phyloP scores from a whole-genome alignment of 1,140 invertebrate genomes.

The Plectrocnemia conspersa region DNA sequence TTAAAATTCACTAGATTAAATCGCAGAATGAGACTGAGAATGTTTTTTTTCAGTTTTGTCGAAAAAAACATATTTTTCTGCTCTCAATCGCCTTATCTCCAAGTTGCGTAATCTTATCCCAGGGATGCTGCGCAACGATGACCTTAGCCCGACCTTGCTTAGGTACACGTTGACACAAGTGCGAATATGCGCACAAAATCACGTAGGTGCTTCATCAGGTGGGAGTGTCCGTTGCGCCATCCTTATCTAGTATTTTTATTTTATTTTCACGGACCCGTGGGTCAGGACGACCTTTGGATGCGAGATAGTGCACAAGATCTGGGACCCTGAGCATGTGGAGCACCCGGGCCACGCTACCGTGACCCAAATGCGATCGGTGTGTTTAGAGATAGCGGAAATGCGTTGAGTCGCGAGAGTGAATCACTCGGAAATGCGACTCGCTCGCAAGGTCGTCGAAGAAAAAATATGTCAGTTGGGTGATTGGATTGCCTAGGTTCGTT shows the following conservation, averaged over 20 bases:
- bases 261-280: neutral
- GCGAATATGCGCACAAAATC: too few relatives aligned
- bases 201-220: neutral
- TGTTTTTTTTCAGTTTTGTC: too few relatives aligned
- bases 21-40: too few relatives aligned
- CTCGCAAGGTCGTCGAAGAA: neutral
- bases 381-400: constrained; percentile 7
- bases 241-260: neutral
- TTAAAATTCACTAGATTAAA: too few relatives aligned
- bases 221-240: constrained; percentile 3
- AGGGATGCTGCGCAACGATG: too few relatives aligned
- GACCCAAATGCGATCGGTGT: neutral
- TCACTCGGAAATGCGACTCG: neutral
- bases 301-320: neutral
- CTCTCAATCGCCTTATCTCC: too few relatives aligned
- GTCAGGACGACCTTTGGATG: neutral
- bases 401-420: neutral
- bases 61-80: too few relatives aligned
- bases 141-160: too few relatives aligned
- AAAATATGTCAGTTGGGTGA: neutral
- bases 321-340: constrained; percentile 3
- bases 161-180: too few relatives aligned
- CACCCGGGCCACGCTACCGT: neutral
- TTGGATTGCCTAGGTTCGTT: neutral
- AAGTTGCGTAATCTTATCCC: too few relatives aligned